These are phyloP conservation scores for Notocelia uddmanniana DNA, from an alignment of 2,888 invertebrate genomes.

Conservation along the genomic window DNA sequence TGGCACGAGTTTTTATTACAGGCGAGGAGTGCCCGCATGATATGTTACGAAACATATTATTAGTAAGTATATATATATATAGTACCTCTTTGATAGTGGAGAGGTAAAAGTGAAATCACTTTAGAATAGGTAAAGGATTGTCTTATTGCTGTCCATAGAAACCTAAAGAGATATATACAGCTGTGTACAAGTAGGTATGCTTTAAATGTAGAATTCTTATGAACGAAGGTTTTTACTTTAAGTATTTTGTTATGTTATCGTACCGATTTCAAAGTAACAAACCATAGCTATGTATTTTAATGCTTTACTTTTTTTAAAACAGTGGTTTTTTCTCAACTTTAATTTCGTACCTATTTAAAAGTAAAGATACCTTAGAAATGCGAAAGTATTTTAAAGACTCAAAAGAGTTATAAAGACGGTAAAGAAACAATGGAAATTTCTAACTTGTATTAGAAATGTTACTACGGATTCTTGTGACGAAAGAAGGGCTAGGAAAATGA, in stretches of 20 bases:
- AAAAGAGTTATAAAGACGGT: slow-evolving; percentile 17
- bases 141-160: too few species aligned
- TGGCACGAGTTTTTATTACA: neutral
- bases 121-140: too few species aligned
- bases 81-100: neutral
- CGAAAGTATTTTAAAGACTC: slow-evolving; percentile 14
- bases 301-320: neutral
- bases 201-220: too few species aligned
- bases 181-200: too few species aligned
- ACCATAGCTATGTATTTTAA: neutral
- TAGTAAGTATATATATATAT: too few species aligned
- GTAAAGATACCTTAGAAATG: slow-evolving; percentile 18
- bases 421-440: slow-evolving; percentile 15
- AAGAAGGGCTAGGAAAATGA: neutral
- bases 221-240: too few species aligned
- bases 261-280: too few species aligned
- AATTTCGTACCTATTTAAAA: neutral
- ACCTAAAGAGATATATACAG: too few species aligned
- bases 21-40: neutral
- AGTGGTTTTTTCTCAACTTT: neutral
- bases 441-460: slow-evolving; percentile 2
- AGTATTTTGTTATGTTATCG: too few species aligned
- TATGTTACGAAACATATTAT: neutral
- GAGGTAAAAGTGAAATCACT: too few species aligned
- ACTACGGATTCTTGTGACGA: neutral